Evolutionary conservation across 2,888 invertebrate species (phyloP).

Genomic region (Drosophila yooni): DNA sequence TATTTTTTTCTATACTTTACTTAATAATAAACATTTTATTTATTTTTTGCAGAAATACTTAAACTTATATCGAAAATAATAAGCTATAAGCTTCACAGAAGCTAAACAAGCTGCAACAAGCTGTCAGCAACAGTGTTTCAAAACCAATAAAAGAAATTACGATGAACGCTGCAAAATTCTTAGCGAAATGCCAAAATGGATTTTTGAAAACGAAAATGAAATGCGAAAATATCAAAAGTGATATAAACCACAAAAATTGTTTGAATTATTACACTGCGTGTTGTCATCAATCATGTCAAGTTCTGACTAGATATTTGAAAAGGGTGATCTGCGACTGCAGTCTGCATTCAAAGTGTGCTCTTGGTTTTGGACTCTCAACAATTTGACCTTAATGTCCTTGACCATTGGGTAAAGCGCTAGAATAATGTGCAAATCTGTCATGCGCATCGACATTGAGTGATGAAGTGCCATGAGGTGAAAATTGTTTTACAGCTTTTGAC

Average conservation of each 20-base stretch:
- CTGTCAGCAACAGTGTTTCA: slow-evolving; percentile 21
- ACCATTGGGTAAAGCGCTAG: slow-evolving; percentile 18
- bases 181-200: slow-evolving; percentile 5
- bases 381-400: slow-evolving; percentile 56
- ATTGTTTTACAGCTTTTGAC: slow-evolving; percentile 25
- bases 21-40: neutral
- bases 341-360: slow-evolving; percentile 37
- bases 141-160: neutral
- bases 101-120: slow-evolving; percentile 7
- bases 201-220: slow-evolving; percentile 6
- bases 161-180: neutral
- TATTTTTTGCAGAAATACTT: neutral
- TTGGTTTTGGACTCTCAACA: slow-evolving; percentile 1
- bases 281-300: slow-evolving; percentile 60
- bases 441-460: slow-evolving; percentile 44
- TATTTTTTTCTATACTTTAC: neutral
- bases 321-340: slow-evolving; percentile 28
- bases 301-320: slow-evolving; percentile 22
- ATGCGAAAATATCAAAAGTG: neutral
- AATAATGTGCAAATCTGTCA: slow-evolving; percentile 39
- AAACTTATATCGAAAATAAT: neutral
- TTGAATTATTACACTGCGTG: slow-evolving; percentile 37
- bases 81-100: neutral
- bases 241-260: slow-evolving; percentile 6
- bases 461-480: slow-evolving; percentile 28